These are phyloP conservation scores for Gymnothorax reevesii DNA, from an alignment of 2,797 vertebrate species.

Conservation along the genomic window DNA sequence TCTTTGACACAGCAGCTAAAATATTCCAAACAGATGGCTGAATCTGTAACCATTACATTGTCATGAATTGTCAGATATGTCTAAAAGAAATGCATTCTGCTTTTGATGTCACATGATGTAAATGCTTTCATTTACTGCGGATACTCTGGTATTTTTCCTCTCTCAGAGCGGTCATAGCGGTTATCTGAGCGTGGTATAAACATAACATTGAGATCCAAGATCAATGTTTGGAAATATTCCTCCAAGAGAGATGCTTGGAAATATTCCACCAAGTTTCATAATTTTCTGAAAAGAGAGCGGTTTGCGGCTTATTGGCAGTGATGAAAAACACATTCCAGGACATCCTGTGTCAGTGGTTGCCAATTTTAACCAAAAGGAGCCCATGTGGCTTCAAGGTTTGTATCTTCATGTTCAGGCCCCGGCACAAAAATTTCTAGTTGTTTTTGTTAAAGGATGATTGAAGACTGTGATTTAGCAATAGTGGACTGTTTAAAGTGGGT, in stretches of 20 bases:
- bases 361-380: not conserved
- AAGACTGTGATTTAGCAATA: too few relatives aligned
- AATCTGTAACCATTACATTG: not conserved
- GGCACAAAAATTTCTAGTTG: too few relatives aligned
- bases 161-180: not conserved
- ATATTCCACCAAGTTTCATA: constrained; percentile 26
- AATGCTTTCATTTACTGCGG: not conserved
- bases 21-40: not conserved
- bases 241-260: constrained; percentile 11
- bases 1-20: too few relatives aligned
- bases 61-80: not conserved
- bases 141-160: not conserved
- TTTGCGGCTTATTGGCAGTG: not conserved
- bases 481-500: too few relatives aligned
- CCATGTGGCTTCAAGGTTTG: too few relatives aligned
- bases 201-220: constrained; percentile 12
- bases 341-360: constrained; percentile 9
- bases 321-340: constrained; percentile 34
- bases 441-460: too few relatives aligned
- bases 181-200: constrained; percentile 25
- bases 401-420: too few relatives aligned
- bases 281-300: constrained; percentile 36
- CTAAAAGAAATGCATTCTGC: not conserved
- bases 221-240: constrained; percentile 22
- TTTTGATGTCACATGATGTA: not conserved